Base-by-base conservation (phyloP, 2,888 invertebrate species). In the Cenopis cana region DNA sequence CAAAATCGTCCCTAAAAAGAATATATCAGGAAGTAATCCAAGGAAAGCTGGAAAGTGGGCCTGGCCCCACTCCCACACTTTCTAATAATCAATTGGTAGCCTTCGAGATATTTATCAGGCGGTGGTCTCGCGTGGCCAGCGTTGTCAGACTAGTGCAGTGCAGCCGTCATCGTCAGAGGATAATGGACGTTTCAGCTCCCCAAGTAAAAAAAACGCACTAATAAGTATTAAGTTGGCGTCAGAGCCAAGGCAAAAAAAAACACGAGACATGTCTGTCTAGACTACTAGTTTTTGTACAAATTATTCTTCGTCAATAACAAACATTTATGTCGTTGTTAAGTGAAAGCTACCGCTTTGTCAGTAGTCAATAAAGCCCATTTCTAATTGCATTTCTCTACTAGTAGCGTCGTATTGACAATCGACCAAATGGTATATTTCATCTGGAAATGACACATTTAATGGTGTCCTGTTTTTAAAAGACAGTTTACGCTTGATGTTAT, bases 401-500 rank as follows among this genome's bases (percentile, higher is more conserved):
- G 6, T 41, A 41, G n/a, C 41, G 6, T 11, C 41, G 4, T 41
- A n/a, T 41, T 41, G 5, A 41, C 41, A 41, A n/a, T 14, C 5
- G 14, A 41, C 6, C 14, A n/a, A 41, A 41, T 41, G 41, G 41
- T 41, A 41, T 14, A 6, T 41, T 41, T 41, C 9, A 18, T 2
- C 50, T 50, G 18, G n/a, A 10, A 24, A 54, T 3, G 41, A 41
- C 41, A 24, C 46, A 54, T 38, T 38, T 18, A 52, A 52, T 38
- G 20, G 20, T 24, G 20, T 36, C n/a, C 12, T 36, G 33, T 18
- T 33, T 59, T 33, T 29, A 20, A 52, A 11, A 55, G 8, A 29
- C 29, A 29, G 55, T 55, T n/a, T 55, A 55, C 24, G 55, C 55
- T 55, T 55, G 55, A 55, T 54, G 41, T 14, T 59, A 46, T 60